Percentiles rank a stretch among this genome's conserved stretches.
Evolutionary conservation across 2,113 vertebrate species (phyloP).

Genomic region (Geococcyx californianus): DNA sequence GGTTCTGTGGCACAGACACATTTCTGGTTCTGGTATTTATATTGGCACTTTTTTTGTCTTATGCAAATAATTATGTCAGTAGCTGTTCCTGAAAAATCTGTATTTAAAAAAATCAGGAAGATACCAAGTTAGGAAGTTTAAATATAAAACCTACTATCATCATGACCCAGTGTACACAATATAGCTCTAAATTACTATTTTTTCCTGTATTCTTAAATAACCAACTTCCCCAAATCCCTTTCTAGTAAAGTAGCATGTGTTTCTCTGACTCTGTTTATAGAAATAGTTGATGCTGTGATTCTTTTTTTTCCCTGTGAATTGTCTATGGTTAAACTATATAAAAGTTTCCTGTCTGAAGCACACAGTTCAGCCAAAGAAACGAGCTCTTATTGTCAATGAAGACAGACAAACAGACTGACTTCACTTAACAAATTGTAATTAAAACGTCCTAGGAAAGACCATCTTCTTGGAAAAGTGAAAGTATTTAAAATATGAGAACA

Average conservation of each 20-base stretch:
- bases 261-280: slow-evolving; percentile 17
- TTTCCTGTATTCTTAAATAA: slow-evolving; percentile 18
- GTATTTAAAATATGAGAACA: neutral
- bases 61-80: slow-evolving; percentile 30
- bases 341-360: slow-evolving; percentile 22
- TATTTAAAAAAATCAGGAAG: slow-evolving; percentile 32
- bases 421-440: neutral
- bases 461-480: neutral
- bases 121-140: slow-evolving; percentile 43
- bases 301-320: neutral
- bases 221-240: slow-evolving; percentile 17
- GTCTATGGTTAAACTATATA: neutral
- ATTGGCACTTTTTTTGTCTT: neutral
- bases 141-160: slow-evolving; percentile 55
- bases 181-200: slow-evolving; percentile 45
- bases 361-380: neutral
- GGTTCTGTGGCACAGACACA: neutral
- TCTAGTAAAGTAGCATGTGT: neutral
- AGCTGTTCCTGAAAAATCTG: slow-evolving; percentile 25
- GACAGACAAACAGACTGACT: neutral
- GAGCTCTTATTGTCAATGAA: neutral
- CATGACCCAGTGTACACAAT: neutral
- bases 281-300: slow-evolving; percentile 25
- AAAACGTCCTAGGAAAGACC: neutral
- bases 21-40: slow-evolving; percentile 23